These are phyloP conservation scores for Mesitornis unicolor DNA, from an alignment of 2,113 vertebrate species.

Conservation along the genomic window DNA sequence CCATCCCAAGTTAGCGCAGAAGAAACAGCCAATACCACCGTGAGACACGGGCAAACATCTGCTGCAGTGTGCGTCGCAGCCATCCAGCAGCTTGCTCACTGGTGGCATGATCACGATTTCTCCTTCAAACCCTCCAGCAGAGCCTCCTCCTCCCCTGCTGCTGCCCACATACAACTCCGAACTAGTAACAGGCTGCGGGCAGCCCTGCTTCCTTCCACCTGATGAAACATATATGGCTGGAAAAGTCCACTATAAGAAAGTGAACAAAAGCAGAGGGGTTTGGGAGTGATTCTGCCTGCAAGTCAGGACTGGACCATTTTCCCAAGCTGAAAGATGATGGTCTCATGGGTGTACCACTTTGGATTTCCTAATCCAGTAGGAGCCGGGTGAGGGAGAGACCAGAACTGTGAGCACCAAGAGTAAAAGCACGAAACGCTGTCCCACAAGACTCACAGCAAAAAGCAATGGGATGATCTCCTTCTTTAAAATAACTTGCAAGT, in stretches of 20 bases:
- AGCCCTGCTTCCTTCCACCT: background rate
- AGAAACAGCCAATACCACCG: fast-evolving
- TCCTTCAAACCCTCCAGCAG: background rate
- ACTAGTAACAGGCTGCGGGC: background rate
- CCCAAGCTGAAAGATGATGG: background rate
- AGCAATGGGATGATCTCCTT: background rate
- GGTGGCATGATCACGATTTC: background rate
- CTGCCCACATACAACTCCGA: background rate
- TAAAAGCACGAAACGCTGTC: background rate
- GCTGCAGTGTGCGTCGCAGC: background rate
- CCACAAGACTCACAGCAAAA: slow-evolving; percentile 2
- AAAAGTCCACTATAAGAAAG: background rate
- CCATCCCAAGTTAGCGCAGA: background rate
- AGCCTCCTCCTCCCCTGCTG: background rate
- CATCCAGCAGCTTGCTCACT: background rate
- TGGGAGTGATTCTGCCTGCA: background rate
- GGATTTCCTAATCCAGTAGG: background rate
- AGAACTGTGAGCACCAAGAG: background rate
- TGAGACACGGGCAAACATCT: background rate
- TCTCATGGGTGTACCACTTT: background rate
- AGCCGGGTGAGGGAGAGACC: background rate
- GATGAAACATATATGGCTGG: background rate
- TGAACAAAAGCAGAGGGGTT: background rate
- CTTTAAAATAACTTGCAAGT: background rate
- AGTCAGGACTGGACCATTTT: background rate